Percentiles rank a stretch among this genome's conserved stretches.
Conservation (phyloP, 2,797 vertebrate species). For the Cyclopterus lumpus region DNA sequence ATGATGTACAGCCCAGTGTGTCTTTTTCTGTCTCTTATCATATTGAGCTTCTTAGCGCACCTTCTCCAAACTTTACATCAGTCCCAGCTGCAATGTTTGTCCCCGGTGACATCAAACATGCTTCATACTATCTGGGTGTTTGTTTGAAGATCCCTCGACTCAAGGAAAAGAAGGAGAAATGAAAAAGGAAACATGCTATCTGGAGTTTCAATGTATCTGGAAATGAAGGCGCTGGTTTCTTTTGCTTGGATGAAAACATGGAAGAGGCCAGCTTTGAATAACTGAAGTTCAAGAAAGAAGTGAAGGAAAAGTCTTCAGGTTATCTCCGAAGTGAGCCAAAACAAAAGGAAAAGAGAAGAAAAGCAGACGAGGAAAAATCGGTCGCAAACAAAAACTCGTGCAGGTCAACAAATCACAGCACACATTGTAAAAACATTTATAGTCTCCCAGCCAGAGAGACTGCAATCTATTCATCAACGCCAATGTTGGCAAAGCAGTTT, state of each 20-base stretch:
- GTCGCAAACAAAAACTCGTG: conserved; percentile 2
- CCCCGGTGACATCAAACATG: conserved; percentile 72
- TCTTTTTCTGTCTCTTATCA: neutral
- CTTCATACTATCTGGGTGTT: conserved; percentile 51
- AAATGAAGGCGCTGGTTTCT: conserved; percentile 36
- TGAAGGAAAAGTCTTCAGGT: conserved; percentile 51
- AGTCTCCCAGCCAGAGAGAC: conserved; percentile 8
- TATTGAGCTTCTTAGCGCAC: conserved; percentile 29
- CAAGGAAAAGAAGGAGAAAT: conserved; percentile 45
- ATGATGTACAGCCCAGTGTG: neutral
- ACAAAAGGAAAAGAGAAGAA: neutral
- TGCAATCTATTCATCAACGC: conserved; percentile 25
- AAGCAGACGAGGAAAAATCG: neutral
- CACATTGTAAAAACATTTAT: conserved; percentile 17
- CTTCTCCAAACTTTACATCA: conserved; percentile 37
- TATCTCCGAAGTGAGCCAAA: conserved; percentile 27
- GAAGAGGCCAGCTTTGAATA: conserved; percentile 58
- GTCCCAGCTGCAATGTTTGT: conserved; percentile 47
- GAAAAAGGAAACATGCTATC: conserved; percentile 41
- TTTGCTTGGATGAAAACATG: conserved; percentile 33
- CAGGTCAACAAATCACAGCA: conserved; percentile 31
- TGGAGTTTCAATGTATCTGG: conserved; percentile 39
- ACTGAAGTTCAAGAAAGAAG: conserved; percentile 53
- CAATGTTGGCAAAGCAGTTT: conserved; percentile 22
- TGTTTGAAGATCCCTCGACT: conserved; percentile 74